Evolutionary conservation across 30 jellyfish, hydroid and myxozoan species (phyloP), one percentile per base, ranked within the genome.

Genomic region (Chironex yamaguchii): DNA sequence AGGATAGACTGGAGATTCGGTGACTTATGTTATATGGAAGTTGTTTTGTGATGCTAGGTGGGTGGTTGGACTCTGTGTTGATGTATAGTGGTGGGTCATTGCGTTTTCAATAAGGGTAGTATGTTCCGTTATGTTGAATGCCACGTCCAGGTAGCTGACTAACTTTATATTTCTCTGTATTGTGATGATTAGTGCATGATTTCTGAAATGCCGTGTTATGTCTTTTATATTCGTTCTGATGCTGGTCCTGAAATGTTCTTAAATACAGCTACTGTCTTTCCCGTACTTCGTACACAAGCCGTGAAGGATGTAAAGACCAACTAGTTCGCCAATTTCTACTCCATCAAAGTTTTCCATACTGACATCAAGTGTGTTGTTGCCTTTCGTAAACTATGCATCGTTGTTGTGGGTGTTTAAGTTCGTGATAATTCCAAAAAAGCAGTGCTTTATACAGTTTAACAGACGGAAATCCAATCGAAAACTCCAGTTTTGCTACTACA

Each of bases 31-130:
- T 70, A 34, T 54, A 27, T 2, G 96, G 97, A 2, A 80, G 75
- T 17, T 69, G 87, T 63, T 74, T 83, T 50, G 52, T 71, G 21
- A 90, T 52, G 62, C 25, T 82, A 62, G 97, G 96, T 34, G 96
- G 97, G 58, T 90, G 92, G 54, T 90, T 90, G 17, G 91, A 89
- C 31, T 89, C 62, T 26, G 84, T 48, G 91, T 80, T 89, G 85
- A 80, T 69, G 85, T 79, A 81, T 50, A 89, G 84, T 25, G 78
- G 85, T 20, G 34, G 73, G 88, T 89, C 83, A 36, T 82, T 71
- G 31, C 95, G 96, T 62, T 89, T 80, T 71, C 90, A 30, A 75
- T 89, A 89, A 22, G 96, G 97, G 64, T 53, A 17, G 24, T n/a
- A n/a, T n/a, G n/a, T n/a, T n/a, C n/a, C n/a, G 17, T 29, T 4